Conservation (phyloP, 2,113 vertebrate species). For the Nyctereutes procyonoides region DNA sequence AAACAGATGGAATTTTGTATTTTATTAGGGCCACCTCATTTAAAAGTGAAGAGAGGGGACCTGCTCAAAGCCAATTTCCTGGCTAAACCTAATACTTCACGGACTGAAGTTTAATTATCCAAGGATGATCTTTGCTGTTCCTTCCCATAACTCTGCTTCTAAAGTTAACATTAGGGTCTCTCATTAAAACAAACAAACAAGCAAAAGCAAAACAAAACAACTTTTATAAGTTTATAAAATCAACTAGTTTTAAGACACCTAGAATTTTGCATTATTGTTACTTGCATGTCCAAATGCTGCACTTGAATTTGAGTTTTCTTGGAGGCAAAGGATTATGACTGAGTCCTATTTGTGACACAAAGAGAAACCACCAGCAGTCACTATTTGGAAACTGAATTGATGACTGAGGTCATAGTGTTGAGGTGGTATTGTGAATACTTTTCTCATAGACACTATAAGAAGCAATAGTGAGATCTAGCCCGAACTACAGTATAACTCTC, state of each 20-base stretch:
- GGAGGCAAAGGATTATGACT: neutral
- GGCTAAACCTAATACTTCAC: neutral
- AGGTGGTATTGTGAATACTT: neutral
- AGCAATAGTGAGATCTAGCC: neutral
- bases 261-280: neutral
- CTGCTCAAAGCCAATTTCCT: neutral
- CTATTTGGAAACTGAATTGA: neutral
- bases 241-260: neutral
- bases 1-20: neutral
- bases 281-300: neutral
- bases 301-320: neutral
- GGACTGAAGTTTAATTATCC: neutral
- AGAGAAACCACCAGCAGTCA: neutral
- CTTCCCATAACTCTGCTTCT: neutral
- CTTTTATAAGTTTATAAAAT: constrained; percentile 28
- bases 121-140: neutral
- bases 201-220: neutral
- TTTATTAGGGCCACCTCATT: neutral
- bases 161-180: neutral
- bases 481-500: neutral
- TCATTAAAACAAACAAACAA: neutral
- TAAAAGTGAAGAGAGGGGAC: neutral
- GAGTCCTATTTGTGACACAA: neutral
- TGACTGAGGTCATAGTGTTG: neutral
- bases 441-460: neutral